Conservation (phyloP, 2,113 vertebrate genomes). For the Recurvirostra avosetta region DNA sequence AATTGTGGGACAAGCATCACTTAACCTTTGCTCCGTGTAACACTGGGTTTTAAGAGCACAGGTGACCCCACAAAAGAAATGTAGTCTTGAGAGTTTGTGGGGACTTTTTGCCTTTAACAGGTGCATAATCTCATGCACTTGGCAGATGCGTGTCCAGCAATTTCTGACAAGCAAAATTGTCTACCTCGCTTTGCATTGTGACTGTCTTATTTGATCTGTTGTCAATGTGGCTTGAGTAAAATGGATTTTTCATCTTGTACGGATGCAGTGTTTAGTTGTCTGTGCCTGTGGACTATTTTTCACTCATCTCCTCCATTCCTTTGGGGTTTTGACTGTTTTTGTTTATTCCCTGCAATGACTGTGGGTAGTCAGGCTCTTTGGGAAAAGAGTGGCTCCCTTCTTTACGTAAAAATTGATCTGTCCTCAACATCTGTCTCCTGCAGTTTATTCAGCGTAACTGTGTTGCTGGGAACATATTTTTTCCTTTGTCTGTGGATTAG, state of each 20-base stretch:
- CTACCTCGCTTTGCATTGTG: neutral
- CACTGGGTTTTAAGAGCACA: neutral
- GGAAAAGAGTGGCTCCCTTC: neutral
- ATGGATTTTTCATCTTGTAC: conserved; percentile 18
- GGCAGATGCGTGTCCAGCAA: neutral
- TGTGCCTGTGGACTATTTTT: conserved; percentile 5
- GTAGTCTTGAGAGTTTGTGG: neutral
- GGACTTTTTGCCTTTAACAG: neutral
- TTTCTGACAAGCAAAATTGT: neutral
- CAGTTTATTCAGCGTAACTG: neutral
- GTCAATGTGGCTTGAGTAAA: neutral
- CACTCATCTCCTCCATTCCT: neutral
- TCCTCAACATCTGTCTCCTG: neutral
- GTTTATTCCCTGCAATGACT: neutral
- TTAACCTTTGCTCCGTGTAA: accelerated
- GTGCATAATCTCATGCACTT: neutral
- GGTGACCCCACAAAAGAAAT: neutral
- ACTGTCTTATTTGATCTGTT: conserved; percentile 8
- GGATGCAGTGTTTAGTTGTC: neutral
- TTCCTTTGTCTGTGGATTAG: neutral
- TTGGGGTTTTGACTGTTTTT: neutral
- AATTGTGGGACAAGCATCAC: neutral
- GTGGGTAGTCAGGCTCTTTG: neutral
- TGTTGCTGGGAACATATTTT: neutral
- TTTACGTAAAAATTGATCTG: neutral